phyloP scores from a whole-genome alignment of 2,797 vertebrate species.

The Pelobates cultripes region DNA sequence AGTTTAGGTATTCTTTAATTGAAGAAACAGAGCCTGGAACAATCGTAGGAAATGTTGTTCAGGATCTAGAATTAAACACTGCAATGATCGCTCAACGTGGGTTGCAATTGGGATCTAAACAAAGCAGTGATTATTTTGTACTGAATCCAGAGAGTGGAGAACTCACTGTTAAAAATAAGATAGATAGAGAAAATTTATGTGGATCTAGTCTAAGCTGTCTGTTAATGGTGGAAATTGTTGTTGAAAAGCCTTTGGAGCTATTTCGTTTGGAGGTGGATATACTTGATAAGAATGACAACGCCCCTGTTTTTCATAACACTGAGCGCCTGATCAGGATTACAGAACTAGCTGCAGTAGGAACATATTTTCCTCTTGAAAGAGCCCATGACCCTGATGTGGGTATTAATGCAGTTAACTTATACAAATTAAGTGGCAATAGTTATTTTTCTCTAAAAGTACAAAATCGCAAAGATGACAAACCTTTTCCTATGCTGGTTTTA shows the following conservation, averaged over 20 bases:
- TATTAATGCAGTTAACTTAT: slow-evolving; percentile 77
- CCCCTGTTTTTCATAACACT: slow-evolving; percentile 74
- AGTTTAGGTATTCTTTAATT: slow-evolving; percentile 31
- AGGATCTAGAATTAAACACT: slow-evolving; percentile 54
- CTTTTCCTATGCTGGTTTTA: slow-evolving; percentile 40
- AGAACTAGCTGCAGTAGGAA: slow-evolving; percentile 73
- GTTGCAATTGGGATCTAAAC: slow-evolving; percentile 3
- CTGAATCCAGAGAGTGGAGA: slow-evolving; percentile 74
- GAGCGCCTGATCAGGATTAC: slow-evolving; percentile 78
- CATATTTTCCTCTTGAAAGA: slow-evolving; percentile 77
- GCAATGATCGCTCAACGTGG: slow-evolving; percentile 58
- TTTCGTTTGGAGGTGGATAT: slow-evolving; percentile 74
- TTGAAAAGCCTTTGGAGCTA: slow-evolving; percentile 73
- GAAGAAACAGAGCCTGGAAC: slow-evolving; percentile 44
- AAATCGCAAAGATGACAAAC: slow-evolving; percentile 40
- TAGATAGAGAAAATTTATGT: slow-evolving; percentile 78
- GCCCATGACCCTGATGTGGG: slow-evolving; percentile 82
- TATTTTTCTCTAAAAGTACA: slow-evolving; percentile 75
- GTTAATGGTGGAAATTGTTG: slow-evolving; percentile 71
- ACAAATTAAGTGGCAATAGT: slow-evolving; percentile 61
- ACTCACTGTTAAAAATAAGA: slow-evolving; percentile 73
- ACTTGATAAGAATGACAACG: slow-evolving; percentile 80
- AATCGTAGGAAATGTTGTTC: slow-evolving; percentile 40
- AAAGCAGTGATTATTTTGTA: slow-evolving; percentile 74
- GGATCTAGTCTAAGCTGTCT: slow-evolving; percentile 68